phyloP scores from a whole-genome alignment of 2,113 vertebrate genomes.

The Aptenodytes patagonicus region DNA sequence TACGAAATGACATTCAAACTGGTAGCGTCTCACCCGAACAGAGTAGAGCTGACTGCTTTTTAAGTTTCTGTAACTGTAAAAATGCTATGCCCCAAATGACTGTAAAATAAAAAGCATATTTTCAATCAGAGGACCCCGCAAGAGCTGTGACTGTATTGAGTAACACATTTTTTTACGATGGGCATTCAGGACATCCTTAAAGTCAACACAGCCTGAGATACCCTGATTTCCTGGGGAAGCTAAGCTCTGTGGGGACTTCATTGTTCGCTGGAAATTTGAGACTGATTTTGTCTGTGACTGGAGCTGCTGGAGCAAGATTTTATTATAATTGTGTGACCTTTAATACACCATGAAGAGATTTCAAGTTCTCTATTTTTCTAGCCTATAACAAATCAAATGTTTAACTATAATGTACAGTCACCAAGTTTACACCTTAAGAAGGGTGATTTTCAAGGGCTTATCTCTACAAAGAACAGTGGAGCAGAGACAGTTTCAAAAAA shows the following conservation, averaged over 20 bases:
- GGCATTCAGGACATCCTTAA: slow-evolving; percentile 50
- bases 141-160: not conserved
- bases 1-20: not conserved
- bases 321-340: slow-evolving; percentile 70
- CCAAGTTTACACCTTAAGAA: slow-evolving; percentile 65
- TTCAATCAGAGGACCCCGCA: not conserved
- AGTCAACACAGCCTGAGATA: slow-evolving; percentile 58
- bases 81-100: not conserved
- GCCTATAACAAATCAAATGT: slow-evolving; percentile 65
- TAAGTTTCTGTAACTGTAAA: slow-evolving; percentile 18
- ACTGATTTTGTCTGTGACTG: slow-evolving; percentile 62
- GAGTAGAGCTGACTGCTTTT: not conserved
- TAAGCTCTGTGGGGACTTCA: slow-evolving; percentile 54
- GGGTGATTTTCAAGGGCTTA: slow-evolving; percentile 57
- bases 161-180: not conserved
- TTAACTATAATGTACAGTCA: slow-evolving; percentile 54
- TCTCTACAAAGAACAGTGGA: slow-evolving; percentile 47
- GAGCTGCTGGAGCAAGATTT: slow-evolving; percentile 61
- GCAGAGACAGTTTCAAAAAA: slow-evolving; percentile 19
- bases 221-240: slow-evolving; percentile 49
- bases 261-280: slow-evolving; percentile 66
- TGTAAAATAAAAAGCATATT: not conserved
- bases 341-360: slow-evolving; percentile 64
- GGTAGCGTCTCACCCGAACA: not conserved
- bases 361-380: slow-evolving; percentile 62